These are phyloP conservation scores for Scomber scombrus DNA, from an alignment of 2,113 vertebrate species.

Conservation along the genomic window DNA sequence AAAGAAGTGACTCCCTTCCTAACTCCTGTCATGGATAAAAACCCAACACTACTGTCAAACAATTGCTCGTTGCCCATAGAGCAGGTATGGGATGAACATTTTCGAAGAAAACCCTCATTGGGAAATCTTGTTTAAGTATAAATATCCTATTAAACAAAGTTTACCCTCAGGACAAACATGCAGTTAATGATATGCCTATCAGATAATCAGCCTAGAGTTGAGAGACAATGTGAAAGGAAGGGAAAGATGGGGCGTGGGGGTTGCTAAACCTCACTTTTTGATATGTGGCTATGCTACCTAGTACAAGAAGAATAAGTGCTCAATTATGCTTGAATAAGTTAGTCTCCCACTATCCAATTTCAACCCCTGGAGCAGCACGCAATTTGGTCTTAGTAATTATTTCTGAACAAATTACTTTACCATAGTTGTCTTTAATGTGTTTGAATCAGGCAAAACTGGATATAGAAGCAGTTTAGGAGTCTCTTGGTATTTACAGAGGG, in stretches of 20 bases:
- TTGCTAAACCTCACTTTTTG: slow-evolving; percentile 46
- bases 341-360: slow-evolving; percentile 81
- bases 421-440: slow-evolving; percentile 81
- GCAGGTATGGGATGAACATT: not conserved
- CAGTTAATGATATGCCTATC: slow-evolving; percentile 25
- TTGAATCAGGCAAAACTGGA: slow-evolving; percentile 83
- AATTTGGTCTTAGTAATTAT: slow-evolving; percentile 81
- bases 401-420: slow-evolving; percentile 83
- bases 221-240: slow-evolving; percentile 18
- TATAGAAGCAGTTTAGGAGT: slow-evolving; percentile 77
- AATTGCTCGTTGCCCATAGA: not conserved
- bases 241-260: not conserved
- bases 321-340: slow-evolving; percentile 77
- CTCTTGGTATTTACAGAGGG: slow-evolving; percentile 83
- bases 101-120: not conserved
- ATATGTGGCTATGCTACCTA: slow-evolving; percentile 61
- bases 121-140: slow-evolving; percentile 20
- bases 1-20: too few relatives aligned
- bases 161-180: slow-evolving; percentile 38
- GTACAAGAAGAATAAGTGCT: slow-evolving; percentile 66
- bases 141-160: slow-evolving; percentile 37
- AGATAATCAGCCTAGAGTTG: slow-evolving; percentile 37
- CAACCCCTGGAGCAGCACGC: slow-evolving; percentile 73
- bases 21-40: too few relatives aligned
- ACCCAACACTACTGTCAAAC: not conserved